Base-by-base conservation (phyloP, 2,888 invertebrate species). In the Silvanus unidentatus region DNA sequence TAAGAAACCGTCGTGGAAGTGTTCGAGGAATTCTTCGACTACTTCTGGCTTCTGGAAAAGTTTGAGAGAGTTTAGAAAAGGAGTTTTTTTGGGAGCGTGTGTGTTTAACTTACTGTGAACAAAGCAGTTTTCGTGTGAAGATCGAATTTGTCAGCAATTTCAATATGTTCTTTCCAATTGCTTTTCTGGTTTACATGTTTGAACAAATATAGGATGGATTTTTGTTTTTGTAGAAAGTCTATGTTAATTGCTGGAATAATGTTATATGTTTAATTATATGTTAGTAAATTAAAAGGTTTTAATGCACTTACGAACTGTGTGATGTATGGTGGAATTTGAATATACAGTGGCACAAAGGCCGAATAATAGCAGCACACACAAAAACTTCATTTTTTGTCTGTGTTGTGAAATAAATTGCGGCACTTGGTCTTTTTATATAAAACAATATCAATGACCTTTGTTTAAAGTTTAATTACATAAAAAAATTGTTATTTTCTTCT, bases 131-230 rank as follows among this genome's bases (percentile, higher is more conserved):
- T 78, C 4, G 75, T 75, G 55, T 79, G 77, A 30, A 84, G 73
- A 52, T 75, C 73, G 65, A 76, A 86, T 50, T 65, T 65, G 44
- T 75, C 69, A 55, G 80, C 82, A 44, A 79, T 72, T 15, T 78
- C 76, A 47, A 72, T 70, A 45, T 75, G 70, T 50, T 77, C 73
- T 32, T 73, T 67, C 54, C 75, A 64, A 39, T 75, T 73, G 49
- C 78, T 72, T 0, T 78, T 78, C 63, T 85, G 82, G 50, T 78
- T 76, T 51, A 82, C 77, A 64, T 78, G 76, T 60, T 78, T 77
- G 64, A 81, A 65, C 49, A 82, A 73, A 59, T 74, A 73, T 61
- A 81, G 62, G 49, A 80, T 70, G 61, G 78, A 47, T n/a, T 39
- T 42, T 44, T 59, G 59, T 30, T 52, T 53, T 36, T 54, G 48